These are phyloP conservation scores for Hoplodrina ambigua DNA, from an alignment of 2,888 invertebrate species.

Conservation along the genomic window DNA sequence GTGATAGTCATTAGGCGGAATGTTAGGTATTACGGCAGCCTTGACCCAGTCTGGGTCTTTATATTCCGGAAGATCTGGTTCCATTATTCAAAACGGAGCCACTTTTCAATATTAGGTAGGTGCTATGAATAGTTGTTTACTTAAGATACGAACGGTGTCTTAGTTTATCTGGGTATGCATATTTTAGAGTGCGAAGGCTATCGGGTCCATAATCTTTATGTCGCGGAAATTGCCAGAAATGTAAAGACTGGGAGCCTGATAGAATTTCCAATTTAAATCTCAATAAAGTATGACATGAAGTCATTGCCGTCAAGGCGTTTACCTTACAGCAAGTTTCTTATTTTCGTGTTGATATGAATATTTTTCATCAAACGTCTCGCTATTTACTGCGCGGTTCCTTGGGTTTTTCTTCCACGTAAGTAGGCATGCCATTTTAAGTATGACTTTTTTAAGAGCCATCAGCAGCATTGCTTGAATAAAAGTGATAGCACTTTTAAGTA, in stretches of 20 bases:
- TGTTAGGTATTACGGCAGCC: conserved; percentile 54
- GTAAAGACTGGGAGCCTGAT: conserved; percentile 29
- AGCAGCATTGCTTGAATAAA: conserved; percentile 8
- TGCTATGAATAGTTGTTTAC: conserved; percentile 56
- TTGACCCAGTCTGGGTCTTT: conserved; percentile 59
- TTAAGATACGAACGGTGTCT: conserved; percentile 43
- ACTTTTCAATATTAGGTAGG: conserved; percentile 56
- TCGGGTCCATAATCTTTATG: conserved; percentile 50
- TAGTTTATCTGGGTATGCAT: conserved; percentile 49
- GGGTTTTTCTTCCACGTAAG: neutral
- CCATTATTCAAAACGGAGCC: conserved; percentile 51
- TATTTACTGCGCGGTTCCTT: neutral
- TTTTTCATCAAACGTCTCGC: conserved; percentile 29
- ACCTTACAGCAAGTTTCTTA: neutral
- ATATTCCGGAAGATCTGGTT: conserved; percentile 59
- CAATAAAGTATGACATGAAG: conserved; percentile 24
- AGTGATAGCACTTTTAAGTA: conserved; percentile 20
- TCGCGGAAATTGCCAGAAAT: conserved; percentile 50
- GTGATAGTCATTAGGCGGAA: conserved; percentile 44
- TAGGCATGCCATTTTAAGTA: conserved; percentile 2
- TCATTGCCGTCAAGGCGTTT: neutral
- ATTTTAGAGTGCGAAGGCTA: conserved; percentile 58
- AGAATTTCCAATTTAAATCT: conserved; percentile 49
- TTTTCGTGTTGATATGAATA: conserved; percentile 15
- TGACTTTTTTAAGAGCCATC: conserved; percentile 1